Conservation (phyloP, 2,797 vertebrate genomes). For the Distichodus sexfasciatus region DNA sequence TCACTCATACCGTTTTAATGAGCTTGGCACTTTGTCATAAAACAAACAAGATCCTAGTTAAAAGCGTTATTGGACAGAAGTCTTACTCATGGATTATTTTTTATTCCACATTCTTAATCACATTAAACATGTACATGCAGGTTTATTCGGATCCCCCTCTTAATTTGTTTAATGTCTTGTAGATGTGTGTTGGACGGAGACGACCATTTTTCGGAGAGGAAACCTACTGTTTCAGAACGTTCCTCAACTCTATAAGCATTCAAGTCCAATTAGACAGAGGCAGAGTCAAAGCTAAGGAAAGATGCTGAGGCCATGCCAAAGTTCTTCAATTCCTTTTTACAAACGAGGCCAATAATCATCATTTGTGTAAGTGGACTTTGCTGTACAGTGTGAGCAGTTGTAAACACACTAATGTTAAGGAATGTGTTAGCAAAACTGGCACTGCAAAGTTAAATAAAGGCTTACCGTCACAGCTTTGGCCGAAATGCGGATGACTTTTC, state of each 20-base stretch:
- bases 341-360: constrained; percentile 28
- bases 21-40: background rate
- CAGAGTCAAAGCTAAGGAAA: background rate
- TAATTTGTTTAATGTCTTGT: background rate
- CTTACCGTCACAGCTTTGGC: constrained; percentile 7
- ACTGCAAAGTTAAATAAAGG: background rate
- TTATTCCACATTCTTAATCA: background rate
- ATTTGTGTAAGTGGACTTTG: background rate
- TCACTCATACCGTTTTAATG: constrained; percentile 4
- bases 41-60: constrained; percentile 9
- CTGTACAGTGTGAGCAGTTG: background rate
- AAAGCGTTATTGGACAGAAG: background rate
- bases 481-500: background rate
- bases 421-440: constrained; percentile 10
- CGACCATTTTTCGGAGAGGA: background rate
- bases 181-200: background rate
- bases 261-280: background rate
- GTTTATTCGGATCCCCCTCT: constrained; percentile 16
- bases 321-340: constrained; percentile 16
- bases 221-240: background rate
- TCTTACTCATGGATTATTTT: background rate
- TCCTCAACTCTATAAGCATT: constrained; percentile 16
- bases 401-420: background rate
- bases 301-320: constrained; percentile 10
- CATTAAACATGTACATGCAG: background rate